Evolutionary conservation across 2,797 vertebrate genomes (phyloP), one percentile per base, ranked within the genome.

Genomic region (Antrozous pallidus): DNA sequence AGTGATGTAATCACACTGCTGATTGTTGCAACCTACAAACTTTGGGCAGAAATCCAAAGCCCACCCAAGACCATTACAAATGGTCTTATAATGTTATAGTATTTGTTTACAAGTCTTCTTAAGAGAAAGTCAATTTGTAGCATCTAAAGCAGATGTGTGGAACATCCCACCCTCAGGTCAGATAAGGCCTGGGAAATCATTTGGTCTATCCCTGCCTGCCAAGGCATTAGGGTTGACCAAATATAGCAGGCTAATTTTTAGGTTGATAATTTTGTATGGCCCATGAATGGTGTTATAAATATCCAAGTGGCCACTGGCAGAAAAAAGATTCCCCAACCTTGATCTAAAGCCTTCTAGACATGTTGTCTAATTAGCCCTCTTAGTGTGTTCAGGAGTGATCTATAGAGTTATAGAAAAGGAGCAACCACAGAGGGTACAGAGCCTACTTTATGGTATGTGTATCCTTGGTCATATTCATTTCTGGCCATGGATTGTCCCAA

Each of bases 51-150:
- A 93, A 95, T 92, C 96, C 94, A 96, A 91, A 94, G 74, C 93
- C 96, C 92, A 93, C 96, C 96, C 95, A 92, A 96, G 93, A 96
- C 58, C n/a, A 36, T 86, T n/a, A n/a, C n/a, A n/a, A 94, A 96
- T 93, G 93, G 86, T 63, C 95, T 96, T 96, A 95, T 95, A 97
- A 96, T 65, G 70, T 93, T 90, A 95, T 51, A 90, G 74, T 95
- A 92, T 94, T 94, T 95, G 84, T 96, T 97, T 95, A 93, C 58
- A 69, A 94, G 84, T 61, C 77, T 88, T 80, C 75, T 95, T 80
- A 94, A 92, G 90, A 96, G 81, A 86, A 93, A 96, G 65, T 75
- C 92, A 82, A 77, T 95, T 91, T 95, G 94, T 75, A 91, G 69
- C 65, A 70, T 95, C 90, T 40, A 49, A 97, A 95, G 63, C 40